Evolutionary conservation across 2,888 invertebrate species (phyloP), one percentile per base, ranked within the genome.

Genomic region (Petrolisthes manimaculis): DNA sequence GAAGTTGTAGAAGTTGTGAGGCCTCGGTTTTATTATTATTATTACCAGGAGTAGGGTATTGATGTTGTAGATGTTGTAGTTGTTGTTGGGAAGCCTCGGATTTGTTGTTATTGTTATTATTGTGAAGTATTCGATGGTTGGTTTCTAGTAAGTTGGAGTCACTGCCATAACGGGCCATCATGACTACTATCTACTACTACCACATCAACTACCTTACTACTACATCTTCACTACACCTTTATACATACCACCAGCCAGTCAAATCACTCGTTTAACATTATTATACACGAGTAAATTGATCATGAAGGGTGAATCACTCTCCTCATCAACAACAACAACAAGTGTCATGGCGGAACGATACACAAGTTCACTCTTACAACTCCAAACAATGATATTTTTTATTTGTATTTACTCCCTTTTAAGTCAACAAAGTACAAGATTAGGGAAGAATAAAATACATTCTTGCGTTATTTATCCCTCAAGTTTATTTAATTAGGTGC

Each of bases 301-400:
- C 24, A 54, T 84, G 75, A 54, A 75, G 61, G 77, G 80, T 82
- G 80, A 86, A 69, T 86, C 84, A 81, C 78, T 53, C 56, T 75
- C 77, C 82, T 88, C 21, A 54, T 88, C 84, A 55, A 75, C 5
- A 56, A 3, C 5, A 53, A 85, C 86, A 82, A 89, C 89, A 90
- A 90, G 90, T 90, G 90, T 90, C 90, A 90, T 82, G 80, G 90
- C 90, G 90, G 88, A 90, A 71, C 61, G 83, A 90, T 90, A 88
- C 85, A 78, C n/a, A 55, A 83, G 75, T 24, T 24, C n/a, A 21
- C 18, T 12, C 37, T n/a, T 54, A 78, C n/a, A 55, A 84, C 75
- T 84, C 84, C 78, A 89, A 89, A 89, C 89, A 89, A 89, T 89
- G 85, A 83, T 83, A 69, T 86, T 84, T 84, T 61, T 56, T 81